Evolutionary conservation across 2,888 invertebrate genomes (phyloP), one percentile per base, ranked within the genome.

Genomic region (Leptinotarsa peninsularis): DNA sequence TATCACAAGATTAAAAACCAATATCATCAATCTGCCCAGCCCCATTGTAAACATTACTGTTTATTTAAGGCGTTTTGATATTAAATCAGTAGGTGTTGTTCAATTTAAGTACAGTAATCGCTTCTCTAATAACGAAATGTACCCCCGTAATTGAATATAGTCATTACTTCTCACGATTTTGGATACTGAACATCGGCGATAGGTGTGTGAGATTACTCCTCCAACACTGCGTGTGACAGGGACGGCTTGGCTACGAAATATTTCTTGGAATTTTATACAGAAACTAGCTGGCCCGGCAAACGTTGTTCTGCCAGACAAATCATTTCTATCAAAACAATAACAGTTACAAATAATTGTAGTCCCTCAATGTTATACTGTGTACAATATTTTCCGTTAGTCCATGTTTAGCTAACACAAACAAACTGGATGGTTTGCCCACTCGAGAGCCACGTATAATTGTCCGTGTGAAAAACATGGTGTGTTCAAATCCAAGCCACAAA

Each of bases 81-180:
- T 72, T 72, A 74, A 72, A 78, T 73, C 71, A 73, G 76, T 76
- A 73, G 71, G 78, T 76, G 78, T 76, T 76, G 71, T 67, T 67
- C 50, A 66, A 70, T 74, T 72, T 69, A 68, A 75, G 56, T 43
- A 67, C 71, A 66, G 76, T 78, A 73, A 76, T 76, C 63, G 63
- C 63, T 63, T 63, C 63, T 63, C 43, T 63, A 63, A 63, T 63
- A 63, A 63, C 63, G n/a, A 63, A 69, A 70, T 67, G 68, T 71
- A 69, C 76, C 71, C 70, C 71, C 66, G 66, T 76, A 77, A 81
- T 81, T 75, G 77, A 78, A 81, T 80, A 71, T 75, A 60, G 74
- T 67, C 78, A 79, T 75, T 78, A 74, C 78, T 67, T 67, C 60
- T 75, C 78, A 79, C 73, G 77, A 81, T 81, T 82, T 80, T 63